Evolutionary conservation across 2,888 invertebrate genomes (phyloP).

Genomic region (Spodoptera littoralis): DNA sequence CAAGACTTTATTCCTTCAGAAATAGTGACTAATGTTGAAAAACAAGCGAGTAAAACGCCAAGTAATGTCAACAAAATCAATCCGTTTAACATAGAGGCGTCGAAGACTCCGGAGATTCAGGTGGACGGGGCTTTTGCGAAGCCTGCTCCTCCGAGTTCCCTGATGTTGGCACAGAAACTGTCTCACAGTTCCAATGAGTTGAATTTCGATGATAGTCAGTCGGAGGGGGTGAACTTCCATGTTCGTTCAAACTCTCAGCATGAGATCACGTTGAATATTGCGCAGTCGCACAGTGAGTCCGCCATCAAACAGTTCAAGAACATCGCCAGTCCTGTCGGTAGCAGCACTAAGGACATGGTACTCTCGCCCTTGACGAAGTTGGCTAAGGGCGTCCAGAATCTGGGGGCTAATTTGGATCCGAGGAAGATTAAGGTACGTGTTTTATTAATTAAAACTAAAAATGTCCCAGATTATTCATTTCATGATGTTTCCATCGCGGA

Average conservation of each 20-base stretch:
- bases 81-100: constrained; percentile 73
- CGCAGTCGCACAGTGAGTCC: constrained; percentile 94
- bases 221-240: constrained; percentile 69
- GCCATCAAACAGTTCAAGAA: constrained; percentile 91
- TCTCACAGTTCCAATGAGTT: constrained; percentile 93
- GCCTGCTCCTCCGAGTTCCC: constrained; percentile 85
- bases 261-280: constrained; percentile 92
- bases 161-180: constrained; percentile 89
- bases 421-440: constrained; percentile 90
- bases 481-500: too few species aligned
- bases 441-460: too few species aligned
- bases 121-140: constrained; percentile 80
- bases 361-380: constrained; percentile 94
- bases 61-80: constrained; percentile 75
- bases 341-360: constrained; percentile 90
- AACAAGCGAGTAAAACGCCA: constrained; percentile 76
- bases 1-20: constrained; percentile 89
- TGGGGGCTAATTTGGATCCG: constrained; percentile 95
- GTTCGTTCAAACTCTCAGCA: constrained; percentile 90
- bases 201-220: constrained; percentile 76
- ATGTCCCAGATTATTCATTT: too few species aligned
- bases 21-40: constrained; percentile 74
- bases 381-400: constrained; percentile 95
- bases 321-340: constrained; percentile 91
- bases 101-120: constrained; percentile 90